Base-by-base conservation (phyloP, 2,888 invertebrate species). In the Amitus sp. region DNA sequence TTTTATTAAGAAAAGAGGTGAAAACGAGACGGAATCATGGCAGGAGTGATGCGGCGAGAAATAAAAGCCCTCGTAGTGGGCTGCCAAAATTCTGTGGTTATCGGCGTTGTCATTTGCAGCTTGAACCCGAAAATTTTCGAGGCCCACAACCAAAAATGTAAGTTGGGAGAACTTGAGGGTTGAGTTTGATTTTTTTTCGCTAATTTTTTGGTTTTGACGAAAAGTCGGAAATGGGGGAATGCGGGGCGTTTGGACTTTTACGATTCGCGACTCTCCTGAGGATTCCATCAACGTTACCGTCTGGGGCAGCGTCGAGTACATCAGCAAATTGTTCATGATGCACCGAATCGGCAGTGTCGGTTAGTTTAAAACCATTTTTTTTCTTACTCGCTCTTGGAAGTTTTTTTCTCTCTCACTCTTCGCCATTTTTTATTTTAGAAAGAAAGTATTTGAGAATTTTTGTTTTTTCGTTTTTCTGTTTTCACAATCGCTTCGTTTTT, bases 221-320 rank as follows among this genome's bases (percentile, higher is more conserved):
- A 30, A n/a, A 62, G 61, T 15, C 43, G 49, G 58, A 13, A 34
- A 19, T 34, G 48, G 62, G 15, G 75, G 76, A 6, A 68, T 73
- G 23, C 86, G 88, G 66, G 90, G 87, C n/a, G 92, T 93, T 0
- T 90, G 90, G 83, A 89, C 88, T 51, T 91, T 92, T 66, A 93
- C 92, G 0, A 66, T 93, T 19, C 85, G 93, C 63, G 94, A 93
- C 82, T 89, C 92, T 0, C 84, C 86, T 13, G 78, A 86, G 1
- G 89, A 91, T 76, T 88, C 89, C 3, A 89, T 92, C 43, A 93
- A 93, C 76, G 89, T 89, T 12, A 89, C 90, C 61, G 89, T 87
- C 62, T 94, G 93, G 93, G 92, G 92, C 2, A 84, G 86, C 2
- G 85, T 85, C 55, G 87, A 87, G 65, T 88, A 85, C 71, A 84